phyloP scores from a whole-genome alignment of 2,888 invertebrate species.

The Caradrina clavipalpis region DNA sequence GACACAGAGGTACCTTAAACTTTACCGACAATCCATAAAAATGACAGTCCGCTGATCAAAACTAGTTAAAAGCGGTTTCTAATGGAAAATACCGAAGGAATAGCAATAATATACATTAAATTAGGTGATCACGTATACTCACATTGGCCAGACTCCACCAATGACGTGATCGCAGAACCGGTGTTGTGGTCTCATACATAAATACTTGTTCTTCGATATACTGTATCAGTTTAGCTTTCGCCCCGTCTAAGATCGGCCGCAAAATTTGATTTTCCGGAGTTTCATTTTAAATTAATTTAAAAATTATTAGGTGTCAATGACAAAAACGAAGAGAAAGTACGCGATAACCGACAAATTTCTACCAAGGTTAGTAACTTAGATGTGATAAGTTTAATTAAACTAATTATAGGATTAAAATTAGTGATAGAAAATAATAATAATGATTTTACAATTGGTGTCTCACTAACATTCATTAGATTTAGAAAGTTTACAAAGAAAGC shows the following conservation, averaged over 20 bases:
- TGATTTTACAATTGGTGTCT: not conserved
- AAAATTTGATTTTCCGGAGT: slow-evolving; percentile 79
- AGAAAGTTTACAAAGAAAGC: not conserved
- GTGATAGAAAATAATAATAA: not conserved
- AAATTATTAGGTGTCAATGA: slow-evolving; percentile 90
- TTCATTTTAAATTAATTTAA: slow-evolving; percentile 78
- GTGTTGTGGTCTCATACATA: slow-evolving; percentile 71
- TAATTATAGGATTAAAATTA: slow-evolving; percentile 1
- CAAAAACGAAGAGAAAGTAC: slow-evolving; percentile 89
- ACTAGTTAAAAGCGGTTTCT: slow-evolving; percentile 55
- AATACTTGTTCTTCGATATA: slow-evolving; percentile 68
- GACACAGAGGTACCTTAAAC: slow-evolving; percentile 40
- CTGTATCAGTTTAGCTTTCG: slow-evolving; percentile 74
- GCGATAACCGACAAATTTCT: slow-evolving; percentile 90
- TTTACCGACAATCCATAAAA: slow-evolving; percentile 30
- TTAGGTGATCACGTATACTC: slow-evolving; percentile 60
- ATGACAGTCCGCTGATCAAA: slow-evolving; percentile 29
- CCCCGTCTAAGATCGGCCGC: slow-evolving; percentile 76
- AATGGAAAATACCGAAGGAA: slow-evolving; percentile 64
- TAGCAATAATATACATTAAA: slow-evolving; percentile 50
- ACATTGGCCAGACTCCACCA: slow-evolving; percentile 29
- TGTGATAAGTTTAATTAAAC: slow-evolving; percentile 7
- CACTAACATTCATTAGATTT: not conserved
- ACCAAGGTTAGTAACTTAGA: slow-evolving; percentile 83
- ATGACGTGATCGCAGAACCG: slow-evolving; percentile 67